phyloP scores from a whole-genome alignment of 2,113 vertebrate species.

The Amazona guildingii region DNA sequence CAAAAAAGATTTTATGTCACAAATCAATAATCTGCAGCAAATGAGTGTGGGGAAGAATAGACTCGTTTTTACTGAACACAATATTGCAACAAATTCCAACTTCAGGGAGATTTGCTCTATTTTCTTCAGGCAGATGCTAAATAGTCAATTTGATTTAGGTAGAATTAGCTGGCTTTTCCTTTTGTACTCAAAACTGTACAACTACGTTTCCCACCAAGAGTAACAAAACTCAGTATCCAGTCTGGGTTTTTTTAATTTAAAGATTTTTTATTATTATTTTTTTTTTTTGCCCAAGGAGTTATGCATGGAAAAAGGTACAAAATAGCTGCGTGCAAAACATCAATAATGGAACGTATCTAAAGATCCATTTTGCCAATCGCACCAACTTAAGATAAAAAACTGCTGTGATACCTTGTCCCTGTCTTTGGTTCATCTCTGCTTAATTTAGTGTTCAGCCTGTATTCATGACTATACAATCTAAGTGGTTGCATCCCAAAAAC shows the following conservation, averaged over 20 bases:
- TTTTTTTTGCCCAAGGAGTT: background rate
- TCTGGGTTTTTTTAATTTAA: background rate
- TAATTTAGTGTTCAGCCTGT: background rate
- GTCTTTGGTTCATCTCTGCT: background rate
- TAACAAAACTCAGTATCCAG: background rate
- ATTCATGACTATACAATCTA: background rate
- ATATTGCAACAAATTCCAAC: background rate
- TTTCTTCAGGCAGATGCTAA: background rate
- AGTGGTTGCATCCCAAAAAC: background rate
- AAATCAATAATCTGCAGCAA: background rate
- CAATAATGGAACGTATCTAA: background rate
- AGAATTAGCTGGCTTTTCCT: background rate
- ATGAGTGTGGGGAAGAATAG: background rate
- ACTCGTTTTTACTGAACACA: background rate
- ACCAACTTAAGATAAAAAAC: background rate
- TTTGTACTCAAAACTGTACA: background rate
- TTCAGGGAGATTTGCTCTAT: background rate
- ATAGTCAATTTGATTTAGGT: background rate
- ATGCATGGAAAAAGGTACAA: background rate
- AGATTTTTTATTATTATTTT: background rate
- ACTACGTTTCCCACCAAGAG: background rate
- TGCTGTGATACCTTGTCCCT: background rate
- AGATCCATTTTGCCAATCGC: background rate
- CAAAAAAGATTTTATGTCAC: background rate
- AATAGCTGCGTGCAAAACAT: background rate